A percentile compares a stretch with the other conserved stretches of the same genome.
Conservation (phyloP, 2,113 vertebrate species). For the Austrofundulus limnaeus region DNA sequence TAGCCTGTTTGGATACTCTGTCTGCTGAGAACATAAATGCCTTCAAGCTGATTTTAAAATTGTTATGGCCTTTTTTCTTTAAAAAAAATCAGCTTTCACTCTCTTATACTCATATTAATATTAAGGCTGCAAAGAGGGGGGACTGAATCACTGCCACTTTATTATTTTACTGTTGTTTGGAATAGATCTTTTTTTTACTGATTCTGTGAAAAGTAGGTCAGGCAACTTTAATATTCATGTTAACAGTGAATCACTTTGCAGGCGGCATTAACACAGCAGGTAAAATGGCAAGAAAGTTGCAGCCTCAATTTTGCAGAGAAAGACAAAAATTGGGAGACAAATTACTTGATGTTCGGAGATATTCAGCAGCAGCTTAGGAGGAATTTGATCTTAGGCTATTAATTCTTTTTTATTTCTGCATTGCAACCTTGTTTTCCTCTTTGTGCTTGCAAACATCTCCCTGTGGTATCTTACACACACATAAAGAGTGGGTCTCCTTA, state of each 20-base stretch:
- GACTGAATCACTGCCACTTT: conserved; percentile 24
- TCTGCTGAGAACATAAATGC: conserved; percentile 28
- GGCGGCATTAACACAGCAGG: neutral
- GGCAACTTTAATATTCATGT: conserved; percentile 40
- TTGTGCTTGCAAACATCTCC: neutral
- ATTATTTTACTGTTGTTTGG: conserved; percentile 44
- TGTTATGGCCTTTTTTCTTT: conserved; percentile 25
- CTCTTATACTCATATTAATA: conserved; percentile 25
- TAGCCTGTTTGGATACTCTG: conserved; percentile 30
- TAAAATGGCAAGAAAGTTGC: conserved; percentile 27
- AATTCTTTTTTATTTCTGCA: neutral
- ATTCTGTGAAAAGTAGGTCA: conserved; percentile 49
- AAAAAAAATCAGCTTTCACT: neutral
- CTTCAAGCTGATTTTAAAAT: conserved; percentile 16
- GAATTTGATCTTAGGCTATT: neutral
- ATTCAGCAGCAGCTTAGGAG: conserved; percentile 5
- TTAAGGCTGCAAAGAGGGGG: conserved; percentile 16
- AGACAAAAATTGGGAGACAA: conserved; percentile 2
- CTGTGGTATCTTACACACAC: conserved; percentile 17
- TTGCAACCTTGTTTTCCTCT: conserved; percentile 23
- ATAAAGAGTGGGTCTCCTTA: conserved; percentile 25
- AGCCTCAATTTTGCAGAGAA: conserved; percentile 32
- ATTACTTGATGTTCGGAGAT: conserved; percentile 8
- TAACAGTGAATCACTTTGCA: conserved; percentile 41
- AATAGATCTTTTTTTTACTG: conserved; percentile 19